Evolutionary conservation across 2,888 invertebrate species (phyloP).

Genomic region (Caenorhabditis doughertyi): DNA sequence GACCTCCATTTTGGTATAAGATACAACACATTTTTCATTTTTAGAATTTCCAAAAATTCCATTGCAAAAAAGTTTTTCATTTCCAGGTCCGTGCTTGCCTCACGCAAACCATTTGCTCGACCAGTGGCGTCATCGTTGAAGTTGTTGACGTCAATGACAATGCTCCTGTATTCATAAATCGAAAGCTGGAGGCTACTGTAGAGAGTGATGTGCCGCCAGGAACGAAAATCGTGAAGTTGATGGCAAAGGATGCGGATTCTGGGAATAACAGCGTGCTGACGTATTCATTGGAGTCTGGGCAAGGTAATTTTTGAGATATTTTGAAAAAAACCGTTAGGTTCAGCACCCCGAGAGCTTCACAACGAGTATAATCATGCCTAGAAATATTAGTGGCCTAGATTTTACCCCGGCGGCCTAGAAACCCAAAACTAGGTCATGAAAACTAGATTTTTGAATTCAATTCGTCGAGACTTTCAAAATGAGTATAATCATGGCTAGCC

Average conservation of each 20-base stretch:
- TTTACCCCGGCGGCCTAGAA: too few relatives aligned
- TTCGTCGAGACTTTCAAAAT: too few relatives aligned
- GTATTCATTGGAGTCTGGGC: constrained; percentile 69
- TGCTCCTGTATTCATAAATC: constrained; percentile 71
- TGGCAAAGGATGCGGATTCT: constrained; percentile 74
- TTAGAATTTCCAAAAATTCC: too few relatives aligned
- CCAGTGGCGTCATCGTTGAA: constrained; percentile 56
- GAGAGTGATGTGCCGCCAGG: constrained; percentile 77
- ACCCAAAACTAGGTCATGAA: too few relatives aligned
- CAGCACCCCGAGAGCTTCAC: too few relatives aligned
- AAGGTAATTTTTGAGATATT: constrained; percentile 52
- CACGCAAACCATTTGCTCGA: constrained; percentile 63
- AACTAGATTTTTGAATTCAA: too few relatives aligned
- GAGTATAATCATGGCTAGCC: too few relatives aligned
- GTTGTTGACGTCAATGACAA: constrained; percentile 80
- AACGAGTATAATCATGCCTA: too few relatives aligned
- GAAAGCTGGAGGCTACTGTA: constrained; percentile 69
- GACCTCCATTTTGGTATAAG: too few relatives aligned
- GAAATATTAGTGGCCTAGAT: too few relatives aligned
- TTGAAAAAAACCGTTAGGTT: too few relatives aligned
- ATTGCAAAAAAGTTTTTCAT: background rate
- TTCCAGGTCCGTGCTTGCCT: constrained; percentile 70
- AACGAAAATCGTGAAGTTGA: constrained; percentile 61
- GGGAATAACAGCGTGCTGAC: constrained; percentile 73
- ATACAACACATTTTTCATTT: too few relatives aligned